Percentiles rank a stretch among this genome's conserved stretches.
These are phyloP conservation scores for Sarcoramphus papa DNA, from an alignment of 2,797 vertebrate genomes.

Conservation along the genomic window DNA sequence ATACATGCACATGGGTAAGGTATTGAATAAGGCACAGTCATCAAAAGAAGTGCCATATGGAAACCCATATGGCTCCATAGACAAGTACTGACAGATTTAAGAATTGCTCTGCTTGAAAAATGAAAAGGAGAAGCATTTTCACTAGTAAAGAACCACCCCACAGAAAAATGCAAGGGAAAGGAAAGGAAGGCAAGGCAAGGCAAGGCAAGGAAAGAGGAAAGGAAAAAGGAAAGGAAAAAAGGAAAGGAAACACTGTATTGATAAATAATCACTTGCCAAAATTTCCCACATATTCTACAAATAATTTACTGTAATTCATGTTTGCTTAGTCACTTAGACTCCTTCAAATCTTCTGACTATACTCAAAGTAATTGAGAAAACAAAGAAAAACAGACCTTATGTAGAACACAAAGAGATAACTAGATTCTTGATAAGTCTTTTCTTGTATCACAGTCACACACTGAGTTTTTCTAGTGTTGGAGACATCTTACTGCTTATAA, in stretches of 20 bases:
- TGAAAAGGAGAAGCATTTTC: neutral
- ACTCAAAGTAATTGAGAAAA: neutral
- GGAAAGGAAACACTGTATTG: neutral
- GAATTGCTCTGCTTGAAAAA: neutral
- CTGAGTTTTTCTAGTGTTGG: neutral
- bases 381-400: neutral
- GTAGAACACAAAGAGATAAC: neutral
- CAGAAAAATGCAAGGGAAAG: neutral
- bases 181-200: neutral
- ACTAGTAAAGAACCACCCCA: neutral
- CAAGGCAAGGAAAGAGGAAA: neutral
- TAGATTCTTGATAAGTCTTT: neutral
- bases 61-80: slow-evolving; percentile 48
- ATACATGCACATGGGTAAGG: slow-evolving; percentile 17
- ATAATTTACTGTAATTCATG: neutral
- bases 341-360: neutral
- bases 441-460: neutral
- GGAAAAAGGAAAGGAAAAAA: neutral
- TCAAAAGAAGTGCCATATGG: slow-evolving; percentile 58
- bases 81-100: slow-evolving; percentile 13
- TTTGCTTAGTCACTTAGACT: neutral
- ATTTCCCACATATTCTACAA: neutral
- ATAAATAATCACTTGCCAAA: neutral
- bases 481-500: neutral
- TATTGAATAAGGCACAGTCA: slow-evolving; percentile 26